Base-by-base conservation (phyloP, 2,888 invertebrate species). In the Plusia festucae region DNA sequence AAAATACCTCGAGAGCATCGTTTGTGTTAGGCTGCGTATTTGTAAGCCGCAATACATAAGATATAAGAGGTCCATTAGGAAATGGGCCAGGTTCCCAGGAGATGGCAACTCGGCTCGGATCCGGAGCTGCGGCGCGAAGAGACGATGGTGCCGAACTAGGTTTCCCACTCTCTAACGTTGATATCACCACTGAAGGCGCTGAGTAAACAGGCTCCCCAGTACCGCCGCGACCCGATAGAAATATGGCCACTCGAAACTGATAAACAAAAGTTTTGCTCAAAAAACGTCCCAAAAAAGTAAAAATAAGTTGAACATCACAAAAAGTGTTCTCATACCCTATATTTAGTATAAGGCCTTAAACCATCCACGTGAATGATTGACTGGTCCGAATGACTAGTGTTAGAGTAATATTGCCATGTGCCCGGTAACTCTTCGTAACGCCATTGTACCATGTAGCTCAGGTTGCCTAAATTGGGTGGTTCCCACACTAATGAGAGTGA, bases 71-170 rank as follows among this genome's bases (percentile, higher is more conserved):
- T 75, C 98, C 99, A 90, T 98, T 98, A 59, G 97, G 97, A 87
- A 97, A 98, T 60, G 96, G 96, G 16, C 99, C 98, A 16, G 98
- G 97, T 88, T 97, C 97, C 99, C 99, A 99, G 82, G 97, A 97
- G 68, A 99, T 96, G 73, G 98, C 98, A 70, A 99, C 97, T 79
- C 98, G 96, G 79, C 97, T 96, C 58, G 97, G 96, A 90, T 98
- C 98, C 62, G 98, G 96, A 4, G 98, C 96, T 64, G 97, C 96
- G 20, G 97, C 97, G 77, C 97, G 96, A 77, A 98, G 96, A 73
- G 98, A 96, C 69, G 96, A 93, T 7, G 98, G 98, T 24, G 97
- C 96, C 0, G 97, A 98, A 76, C 97, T 95, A 15, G 98, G 98
- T 57, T 96, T 95, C 40, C 98, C 98, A 65, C 95, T 96, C 6